Evolutionary conservation across 2,797 vertebrate species (phyloP).

Genomic region (Chiroxiphia lanceolata): DNA sequence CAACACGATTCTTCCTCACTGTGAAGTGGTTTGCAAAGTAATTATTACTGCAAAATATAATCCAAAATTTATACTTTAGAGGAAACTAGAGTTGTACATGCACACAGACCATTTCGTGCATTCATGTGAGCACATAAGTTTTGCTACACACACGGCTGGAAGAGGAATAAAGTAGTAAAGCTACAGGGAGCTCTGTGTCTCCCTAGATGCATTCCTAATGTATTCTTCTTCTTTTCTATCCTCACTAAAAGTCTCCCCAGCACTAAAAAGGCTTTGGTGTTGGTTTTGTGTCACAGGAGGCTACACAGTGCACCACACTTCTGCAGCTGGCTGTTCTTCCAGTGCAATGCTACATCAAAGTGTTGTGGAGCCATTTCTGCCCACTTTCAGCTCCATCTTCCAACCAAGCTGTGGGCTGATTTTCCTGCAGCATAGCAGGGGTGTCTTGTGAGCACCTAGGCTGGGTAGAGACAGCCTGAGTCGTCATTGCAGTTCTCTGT

Average conservation of each 20-base stretch:
- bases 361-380: background rate
- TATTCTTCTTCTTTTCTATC: background rate
- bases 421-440: background rate
- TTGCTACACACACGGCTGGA: background rate
- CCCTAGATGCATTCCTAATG: background rate
- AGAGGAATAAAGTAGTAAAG: background rate
- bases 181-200: background rate
- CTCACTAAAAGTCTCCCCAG: background rate
- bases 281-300: background rate
- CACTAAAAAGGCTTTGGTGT: no score
- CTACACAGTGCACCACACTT: rapidly evolving
- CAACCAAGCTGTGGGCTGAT: background rate
- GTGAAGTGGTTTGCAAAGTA: background rate
- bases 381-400: rapidly evolving
- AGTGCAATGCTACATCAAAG: rapidly evolving
- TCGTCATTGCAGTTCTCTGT: background rate
- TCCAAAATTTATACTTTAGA: background rate
- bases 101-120: background rate
- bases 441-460: background rate
- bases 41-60: background rate
- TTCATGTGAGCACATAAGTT: background rate
- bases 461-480: background rate
- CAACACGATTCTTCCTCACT: background rate
- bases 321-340: background rate
- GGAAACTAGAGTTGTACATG: background rate